Evolutionary conservation across 1,140 invertebrate species (phyloP).

Genomic region (Bombus affinis): DNA sequence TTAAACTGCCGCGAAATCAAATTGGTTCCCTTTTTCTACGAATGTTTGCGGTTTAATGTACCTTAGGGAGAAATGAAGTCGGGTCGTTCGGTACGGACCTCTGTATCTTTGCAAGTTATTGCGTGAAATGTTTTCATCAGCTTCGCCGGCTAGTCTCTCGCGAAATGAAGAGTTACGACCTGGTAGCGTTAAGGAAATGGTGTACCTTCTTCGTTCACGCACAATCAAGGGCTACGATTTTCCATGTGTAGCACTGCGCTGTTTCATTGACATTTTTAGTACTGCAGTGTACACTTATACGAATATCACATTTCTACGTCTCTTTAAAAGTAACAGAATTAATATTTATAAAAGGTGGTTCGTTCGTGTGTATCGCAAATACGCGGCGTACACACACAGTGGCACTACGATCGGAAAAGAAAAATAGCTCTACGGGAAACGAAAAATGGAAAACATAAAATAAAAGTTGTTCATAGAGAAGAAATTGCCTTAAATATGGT

Average conservation of each 20-base stretch:
- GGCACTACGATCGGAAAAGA: too few species aligned
- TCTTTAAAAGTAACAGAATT: too few species aligned
- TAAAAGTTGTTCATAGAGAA: too few species aligned
- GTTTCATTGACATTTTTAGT: neutral
- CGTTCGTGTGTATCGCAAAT: too few species aligned
- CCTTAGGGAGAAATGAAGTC: neutral
- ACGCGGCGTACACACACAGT: too few species aligned
- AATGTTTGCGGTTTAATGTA: constrained; percentile 8
- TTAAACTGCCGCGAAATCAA: neutral
- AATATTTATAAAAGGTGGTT: too few species aligned
- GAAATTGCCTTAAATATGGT: too few species aligned
- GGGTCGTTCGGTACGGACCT: neutral
- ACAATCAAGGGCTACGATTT: neutral
- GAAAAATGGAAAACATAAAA: too few species aligned
- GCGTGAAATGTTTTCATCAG: constrained; percentile 19
- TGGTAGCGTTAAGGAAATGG: neutral
- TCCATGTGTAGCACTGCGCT: neutral
- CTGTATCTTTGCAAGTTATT: neutral
- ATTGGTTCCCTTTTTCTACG: neutral
- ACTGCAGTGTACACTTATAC: too few species aligned
- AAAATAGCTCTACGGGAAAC: too few species aligned
- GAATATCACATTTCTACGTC: neutral
- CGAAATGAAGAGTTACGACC: constrained; percentile 25
- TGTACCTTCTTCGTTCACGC: neutral
- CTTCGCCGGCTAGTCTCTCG: neutral